Base-by-base conservation (phyloP, 2,113 vertebrate species). In the Lucifuga dentata region DNA sequence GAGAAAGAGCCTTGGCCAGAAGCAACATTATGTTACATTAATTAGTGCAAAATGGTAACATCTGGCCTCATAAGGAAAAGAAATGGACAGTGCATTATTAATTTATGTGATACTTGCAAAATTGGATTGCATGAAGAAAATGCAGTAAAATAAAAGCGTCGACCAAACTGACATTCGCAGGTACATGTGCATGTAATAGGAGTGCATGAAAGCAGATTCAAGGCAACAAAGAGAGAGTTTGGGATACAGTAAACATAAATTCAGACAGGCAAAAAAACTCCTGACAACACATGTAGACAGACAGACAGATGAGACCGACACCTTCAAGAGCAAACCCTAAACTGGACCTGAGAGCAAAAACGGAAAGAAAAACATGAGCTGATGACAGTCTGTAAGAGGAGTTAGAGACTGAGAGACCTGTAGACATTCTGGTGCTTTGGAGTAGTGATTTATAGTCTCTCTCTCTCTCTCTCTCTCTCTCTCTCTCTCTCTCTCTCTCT, bases 381-480 rank as follows among this genome's bases (percentile, higher is more conserved):
- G 64, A 81, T 69, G 83, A 78, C 87, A 80, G 81, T 68, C 60
- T 57, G 51, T 40, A 19, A 58, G 76, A 83, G 44, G 64, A 84
- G 74, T 79, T 50, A 23, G 60, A 57, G 26, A 57, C 26, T 29
- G 26, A 29, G 26, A 29, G 26, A 82, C 75, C 80, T 76, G 68
- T 46, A 74, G 73, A 83, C 69, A 23, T 45, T 35, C 43, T 80
- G 73, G 41, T 36, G 63, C 63, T 60, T 39, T 41, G 49, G 71
- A 64, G 68, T 57, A 78, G 68, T 89, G 90, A 85, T 89, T 90
- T 86, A 83, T 84, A 84, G 59, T 84, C 53, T 41, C 39, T 46
- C n/a, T 43, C 43, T 33, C 26, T 51, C 79, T 24, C 20, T 26
- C 13, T 26, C 55, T 11, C 21, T 57, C 72, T 49, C 73, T 43